Base-by-base conservation (phyloP, 2,888 invertebrate species). In the Hesperia comma region DNA sequence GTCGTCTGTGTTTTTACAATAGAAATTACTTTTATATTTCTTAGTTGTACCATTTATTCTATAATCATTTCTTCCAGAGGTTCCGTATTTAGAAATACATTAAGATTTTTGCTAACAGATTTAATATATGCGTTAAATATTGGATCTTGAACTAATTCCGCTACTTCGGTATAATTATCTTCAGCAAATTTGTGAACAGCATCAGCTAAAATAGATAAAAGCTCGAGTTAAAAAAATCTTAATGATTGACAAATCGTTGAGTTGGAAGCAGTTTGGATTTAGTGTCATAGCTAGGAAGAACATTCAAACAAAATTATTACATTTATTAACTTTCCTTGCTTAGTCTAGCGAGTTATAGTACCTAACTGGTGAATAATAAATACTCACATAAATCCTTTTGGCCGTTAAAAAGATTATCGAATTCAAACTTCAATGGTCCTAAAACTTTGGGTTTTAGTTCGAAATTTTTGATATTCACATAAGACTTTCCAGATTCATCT, bases 321-420 rank as follows among this genome's bases (percentile, higher is more conserved):
- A 2, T 26, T 26, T 4, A 26, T 5, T 26, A 26, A 5, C 26
- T 26, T 26, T 26, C 5, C 26, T 26, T 26, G 3, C 26, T 26
- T 26, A 4, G 5, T 26, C 3, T 26, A 5, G 5, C 26, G 26
- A 2, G 2, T n/a, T n/a, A n/a, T n/a, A n/a, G n/a, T 26, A 26
- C 26, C 26, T 4, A 26, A 26, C 2, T 37, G 0, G 37, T 4
- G 8, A 37, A 37, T 37, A 8, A 37, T 7, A 15, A n/a, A 40
- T 68, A 72, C 70, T 75, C 72, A 84, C 84, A 75, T 62, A 85
- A 72, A 19, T 79, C 79, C 63, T 84, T 75, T 17, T 77, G 74
- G 40, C 85, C 85, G 54, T 84, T 79, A 64, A 84, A 85, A 10
- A 85, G 72, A 62, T 85, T 85, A 33, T 70, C 70, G 46, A 85